Conservation (phyloP, 2,888 invertebrate species). For the Chrysotoxum bicinctum region DNA sequence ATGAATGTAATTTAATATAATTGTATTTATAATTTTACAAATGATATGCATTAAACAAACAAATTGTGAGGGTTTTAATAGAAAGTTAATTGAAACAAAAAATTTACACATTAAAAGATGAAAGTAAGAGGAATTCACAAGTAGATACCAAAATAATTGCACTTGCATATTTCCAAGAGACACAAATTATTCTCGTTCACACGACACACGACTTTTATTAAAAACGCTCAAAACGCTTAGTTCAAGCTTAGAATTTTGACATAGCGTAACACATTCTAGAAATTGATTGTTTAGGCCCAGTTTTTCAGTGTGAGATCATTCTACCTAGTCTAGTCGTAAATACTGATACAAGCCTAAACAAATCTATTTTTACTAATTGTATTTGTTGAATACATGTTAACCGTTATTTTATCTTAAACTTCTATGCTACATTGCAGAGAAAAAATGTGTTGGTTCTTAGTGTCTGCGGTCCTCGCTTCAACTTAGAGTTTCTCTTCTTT, state of each 20-base stretch:
- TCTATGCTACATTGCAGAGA: too few species aligned
- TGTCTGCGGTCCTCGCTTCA: too few species aligned
- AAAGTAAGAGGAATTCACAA: neutral
- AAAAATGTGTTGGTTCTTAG: too few species aligned
- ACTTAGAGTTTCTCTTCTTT: too few species aligned
- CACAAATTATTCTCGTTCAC: neutral
- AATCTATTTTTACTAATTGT: too few species aligned
- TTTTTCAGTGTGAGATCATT: too few species aligned
- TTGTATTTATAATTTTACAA: conserved; percentile 35
- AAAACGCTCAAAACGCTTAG: neutral
- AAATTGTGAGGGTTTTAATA: conserved; percentile 11
- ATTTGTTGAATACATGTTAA: too few species aligned
- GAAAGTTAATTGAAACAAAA: neutral
- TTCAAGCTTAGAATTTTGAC: neutral
- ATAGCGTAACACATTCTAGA: neutral
- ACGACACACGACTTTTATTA: too few species aligned
- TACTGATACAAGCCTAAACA: too few species aligned
- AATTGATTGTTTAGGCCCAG: too few species aligned
- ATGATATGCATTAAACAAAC: neutral
- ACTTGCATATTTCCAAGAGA: neutral
- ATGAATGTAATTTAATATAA: conserved; percentile 45
- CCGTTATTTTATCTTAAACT: too few species aligned
- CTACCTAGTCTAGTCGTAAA: too few species aligned
- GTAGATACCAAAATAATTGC: neutral
- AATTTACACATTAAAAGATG: neutral